Conservation (phyloP, 2,797 vertebrate genomes). For the Rousettus madagascariensis region DNA sequence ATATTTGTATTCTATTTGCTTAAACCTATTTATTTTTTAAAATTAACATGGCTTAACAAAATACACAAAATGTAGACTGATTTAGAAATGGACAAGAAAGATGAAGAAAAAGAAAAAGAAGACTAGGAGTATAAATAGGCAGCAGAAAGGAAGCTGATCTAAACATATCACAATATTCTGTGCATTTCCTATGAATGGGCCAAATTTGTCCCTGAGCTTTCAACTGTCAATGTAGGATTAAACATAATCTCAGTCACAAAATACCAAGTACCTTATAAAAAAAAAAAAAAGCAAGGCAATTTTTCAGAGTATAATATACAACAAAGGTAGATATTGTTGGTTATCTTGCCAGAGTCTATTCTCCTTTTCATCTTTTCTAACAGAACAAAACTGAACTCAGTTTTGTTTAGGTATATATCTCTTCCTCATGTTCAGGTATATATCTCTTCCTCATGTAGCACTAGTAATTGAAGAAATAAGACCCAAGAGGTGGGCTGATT, state of each 20-base stretch:
- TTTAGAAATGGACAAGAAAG: background rate
- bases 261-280: background rate
- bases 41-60: slow-evolving; percentile 3
- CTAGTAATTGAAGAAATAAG: background rate
- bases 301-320: background rate
- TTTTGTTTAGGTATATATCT: background rate
- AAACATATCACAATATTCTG: background rate
- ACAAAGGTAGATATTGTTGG: background rate
- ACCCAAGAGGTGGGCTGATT: background rate
- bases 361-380: background rate
- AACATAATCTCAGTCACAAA: background rate
- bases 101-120: background rate
- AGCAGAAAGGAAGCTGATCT: background rate
- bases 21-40: background rate
- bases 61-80: background rate
- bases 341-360: background rate
- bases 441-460: background rate
- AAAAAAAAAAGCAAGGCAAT: background rate
- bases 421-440: background rate
- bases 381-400: background rate
- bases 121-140: background rate
- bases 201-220: background rate
- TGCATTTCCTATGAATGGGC: background rate
- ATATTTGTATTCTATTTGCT: background rate
- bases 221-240: background rate